Evolutionary conservation across 2,888 invertebrate genomes (phyloP), one percentile per base, ranked within the genome.

Genomic region (Rhingia rostrata): DNA sequence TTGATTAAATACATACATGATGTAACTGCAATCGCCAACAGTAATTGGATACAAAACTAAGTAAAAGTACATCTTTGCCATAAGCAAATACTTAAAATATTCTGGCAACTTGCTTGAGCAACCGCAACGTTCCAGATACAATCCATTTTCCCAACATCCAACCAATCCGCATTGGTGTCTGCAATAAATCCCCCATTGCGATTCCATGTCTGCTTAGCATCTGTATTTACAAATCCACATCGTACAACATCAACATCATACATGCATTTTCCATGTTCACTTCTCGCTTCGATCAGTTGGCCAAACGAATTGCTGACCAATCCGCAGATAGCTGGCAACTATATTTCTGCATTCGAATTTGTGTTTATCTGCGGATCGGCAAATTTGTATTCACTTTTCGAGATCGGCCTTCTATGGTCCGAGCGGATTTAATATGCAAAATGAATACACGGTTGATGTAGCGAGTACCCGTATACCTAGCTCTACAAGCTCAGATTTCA

Each of bases 221-320:
- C 73, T 69, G 63, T 69, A 49, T 72, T 70, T 63, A 73, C 73
- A 69, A 72, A 82, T 72, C 72, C 78, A 47, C 3, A 30, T 32
- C 9, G 12, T 22, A 66, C 49, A 64, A 51, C 43, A 22, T 63
- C 83, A 77, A 75, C 39, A 58, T 30, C 41, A 37, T 63, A 77
- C 83, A 84, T 69, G 69, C 43, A 63, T 75, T 84, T 84, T 84
- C 84, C 84, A 80, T 84, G 84, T 84, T 75, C 66, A 69, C 33
- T 74, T 69, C 73, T 79, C 69, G 83, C 60, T 66, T 30, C 49
- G 80, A 83, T 75, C 84, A 69, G 39, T 39, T 64, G 22, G 22
- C 49, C 33, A 30, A 49, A 35, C 35, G 9, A 37, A 47, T 54
- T 41, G 9, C 60, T 58, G 64, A 54, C 84, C 84, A 84, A 84